phyloP scores from a whole-genome alignment of 2,888 invertebrate genomes.

The Meghimatium bilineatum region DNA sequence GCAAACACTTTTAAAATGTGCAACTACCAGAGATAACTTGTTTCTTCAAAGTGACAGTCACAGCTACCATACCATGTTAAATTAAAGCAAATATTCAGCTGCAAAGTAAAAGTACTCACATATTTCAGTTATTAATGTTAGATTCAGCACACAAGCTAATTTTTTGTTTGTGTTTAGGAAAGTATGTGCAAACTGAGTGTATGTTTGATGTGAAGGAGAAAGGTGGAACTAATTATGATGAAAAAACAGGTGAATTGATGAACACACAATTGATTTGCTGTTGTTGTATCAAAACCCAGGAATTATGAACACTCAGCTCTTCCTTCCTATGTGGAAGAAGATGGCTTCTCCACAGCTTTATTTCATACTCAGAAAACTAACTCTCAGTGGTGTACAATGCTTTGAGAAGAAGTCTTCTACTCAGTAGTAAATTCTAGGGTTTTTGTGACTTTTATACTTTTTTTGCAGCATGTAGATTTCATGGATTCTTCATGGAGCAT shows the following conservation, averaged over 20 bases:
- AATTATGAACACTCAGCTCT: no score
- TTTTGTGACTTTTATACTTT: no score
- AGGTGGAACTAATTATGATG: background rate
- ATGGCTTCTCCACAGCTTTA: no score
- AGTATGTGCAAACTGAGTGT: background rate
- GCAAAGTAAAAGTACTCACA: background rate
- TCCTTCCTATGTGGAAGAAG: no score
- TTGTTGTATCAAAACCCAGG: no score
- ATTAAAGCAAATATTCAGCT: constrained; percentile 17
- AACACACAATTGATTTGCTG: background rate
- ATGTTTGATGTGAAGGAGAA: background rate
- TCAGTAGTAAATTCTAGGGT: no score
- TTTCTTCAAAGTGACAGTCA: constrained; percentile 8
- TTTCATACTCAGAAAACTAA: no score
- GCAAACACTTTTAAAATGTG: constrained; percentile 10
- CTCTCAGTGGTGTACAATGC: no score
- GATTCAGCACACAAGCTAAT: constrained; percentile 1
- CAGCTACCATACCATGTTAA: constrained; percentile 9
- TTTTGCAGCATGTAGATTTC: no score
- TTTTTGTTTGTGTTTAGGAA: background rate
- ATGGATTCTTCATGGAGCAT: no score
- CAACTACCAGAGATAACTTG: constrained; percentile 7
- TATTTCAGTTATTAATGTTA: constrained; percentile 10
- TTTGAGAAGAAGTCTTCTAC: no score
- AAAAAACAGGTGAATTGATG: background rate